phyloP scores from a whole-genome alignment of 2,113 vertebrate species.

The Lagenorhynchus albirostris region DNA sequence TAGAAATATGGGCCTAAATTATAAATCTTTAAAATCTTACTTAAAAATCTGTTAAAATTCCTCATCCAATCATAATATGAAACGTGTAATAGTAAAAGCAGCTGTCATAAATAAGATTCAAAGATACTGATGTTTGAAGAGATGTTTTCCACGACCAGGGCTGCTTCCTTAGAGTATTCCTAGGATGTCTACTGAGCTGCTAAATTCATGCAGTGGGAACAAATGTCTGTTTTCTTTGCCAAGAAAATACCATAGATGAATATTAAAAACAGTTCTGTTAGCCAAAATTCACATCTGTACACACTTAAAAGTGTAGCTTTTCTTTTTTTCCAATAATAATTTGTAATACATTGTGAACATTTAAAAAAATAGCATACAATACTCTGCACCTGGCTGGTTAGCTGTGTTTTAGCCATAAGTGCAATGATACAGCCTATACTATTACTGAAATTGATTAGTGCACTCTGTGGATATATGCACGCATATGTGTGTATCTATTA shows the following conservation, averaged over 20 bases:
- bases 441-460: neutral
- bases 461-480: fast-evolving
- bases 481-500: fast-evolving
- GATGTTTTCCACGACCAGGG: conserved; percentile 58
- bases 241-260: conserved; percentile 78
- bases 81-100: neutral
- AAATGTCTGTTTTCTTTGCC: conserved; percentile 70
- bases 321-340: conserved; percentile 56
- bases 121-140: conserved; percentile 62
- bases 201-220: conserved; percentile 60
- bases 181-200: conserved; percentile 66
- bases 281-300: conserved; percentile 82
- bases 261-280: conserved; percentile 50
- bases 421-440: neutral
- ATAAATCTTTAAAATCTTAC: conserved; percentile 7
- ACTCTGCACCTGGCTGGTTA: conserved; percentile 57
- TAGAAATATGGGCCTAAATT: neutral
- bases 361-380: neutral
- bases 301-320: conserved; percentile 64
- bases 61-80: neutral
- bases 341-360: conserved; percentile 62
- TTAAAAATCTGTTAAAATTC: conserved; percentile 39
- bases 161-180: conserved; percentile 72
- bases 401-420: fast-evolving
- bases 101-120: conserved; percentile 24